Evolutionary conservation across 2,888 invertebrate genomes (phyloP).

Genomic region (Ichneumon xanthorius): DNA sequence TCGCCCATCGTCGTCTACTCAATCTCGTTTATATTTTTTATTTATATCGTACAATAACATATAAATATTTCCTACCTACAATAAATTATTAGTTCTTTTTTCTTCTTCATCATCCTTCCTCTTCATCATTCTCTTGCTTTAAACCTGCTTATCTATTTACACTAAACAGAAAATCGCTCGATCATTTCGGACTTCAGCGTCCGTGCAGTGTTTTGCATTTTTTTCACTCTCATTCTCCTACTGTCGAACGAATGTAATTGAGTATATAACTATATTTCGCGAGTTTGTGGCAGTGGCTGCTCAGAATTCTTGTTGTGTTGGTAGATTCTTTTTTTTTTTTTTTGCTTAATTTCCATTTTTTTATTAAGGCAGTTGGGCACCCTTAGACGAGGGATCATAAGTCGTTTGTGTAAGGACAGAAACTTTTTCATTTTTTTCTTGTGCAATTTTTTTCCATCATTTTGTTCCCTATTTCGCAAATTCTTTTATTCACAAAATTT

Average conservation of each 20-base stretch:
- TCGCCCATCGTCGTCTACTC: conserved; percentile 59
- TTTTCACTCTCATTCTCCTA: conserved; percentile 34
- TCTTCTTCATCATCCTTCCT: conserved; percentile 44
- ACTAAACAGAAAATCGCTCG: conserved; percentile 73
- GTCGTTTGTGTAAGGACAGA: conserved; percentile 63
- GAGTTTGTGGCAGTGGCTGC: conserved; percentile 79
- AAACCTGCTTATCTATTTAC: conserved; percentile 81
- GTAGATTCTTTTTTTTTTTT: conserved; percentile 19
- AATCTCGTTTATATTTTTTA: conserved; percentile 68
- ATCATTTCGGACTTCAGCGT: conserved; percentile 61
- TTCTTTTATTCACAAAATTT: conserved; percentile 38
- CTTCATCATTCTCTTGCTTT: conserved; percentile 13
- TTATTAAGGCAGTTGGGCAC: conserved; percentile 79
- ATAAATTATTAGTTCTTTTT: conserved; percentile 80
- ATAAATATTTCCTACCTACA: conserved; percentile 80
- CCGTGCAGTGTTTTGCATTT: conserved; percentile 26
- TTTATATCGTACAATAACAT: conserved; percentile 69
- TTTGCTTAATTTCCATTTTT: conserved; percentile 23
- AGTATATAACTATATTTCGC: conserved; percentile 62
- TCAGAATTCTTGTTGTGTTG: conserved; percentile 74
- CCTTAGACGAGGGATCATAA: conserved; percentile 69
- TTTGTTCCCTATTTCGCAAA: conserved; percentile 56
- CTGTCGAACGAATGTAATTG: conserved; percentile 65
- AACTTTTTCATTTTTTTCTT: conserved; percentile 42
- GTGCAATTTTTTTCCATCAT: conserved; percentile 32